Base-by-base conservation (phyloP, 2,797 vertebrate genomes). In the Pangasius mekongensis region DNA sequence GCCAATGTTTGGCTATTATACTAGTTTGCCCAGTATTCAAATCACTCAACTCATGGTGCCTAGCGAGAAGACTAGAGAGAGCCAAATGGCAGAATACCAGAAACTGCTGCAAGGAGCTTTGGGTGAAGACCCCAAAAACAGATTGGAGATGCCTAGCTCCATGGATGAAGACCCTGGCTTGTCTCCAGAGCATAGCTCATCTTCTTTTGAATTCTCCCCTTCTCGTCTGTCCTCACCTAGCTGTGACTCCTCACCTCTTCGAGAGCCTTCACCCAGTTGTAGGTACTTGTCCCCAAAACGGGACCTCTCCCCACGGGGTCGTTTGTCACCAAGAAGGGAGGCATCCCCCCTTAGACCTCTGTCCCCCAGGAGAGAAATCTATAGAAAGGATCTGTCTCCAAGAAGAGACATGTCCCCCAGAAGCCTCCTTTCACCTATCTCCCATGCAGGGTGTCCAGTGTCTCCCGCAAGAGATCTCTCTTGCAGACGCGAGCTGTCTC, bases 21-120 rank as follows among this genome's bases (percentile, higher is more conserved):
- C 97, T 90, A 98, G 97, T 30, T 95, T 99, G 92, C 98, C 98
- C 10, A 99, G 97, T 87, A 99, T 99, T 96, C 98, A 97, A 93
- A 97, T 99, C 91, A 99, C 98, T 22, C 96, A 97, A 49, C 97
- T 98, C 86, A 93, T 96, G 93, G 96, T 95, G 47, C 94, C 96
- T 89, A 94, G 93, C 0, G 95, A 97, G 90, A 95, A 93, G 9
- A 93, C 94, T 89, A 95, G 95, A 89, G 97, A 97, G 87, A 93
- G 94, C 6, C 93, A 95, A 85, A 96, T 97, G 95, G 93, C 94
- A 74, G 96, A 98, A 87, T 97, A 97, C 91, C 98, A 97, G 92
- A 96, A 96, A 87, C 94, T 97, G 88, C 96, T 96, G 92, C 97
- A 97, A 92, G 95, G 93, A 90, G 95, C 95, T 89, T 95, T 96